phyloP scores from a whole-genome alignment of 2,888 invertebrate genomes.

The Coleophora flavipennella region DNA sequence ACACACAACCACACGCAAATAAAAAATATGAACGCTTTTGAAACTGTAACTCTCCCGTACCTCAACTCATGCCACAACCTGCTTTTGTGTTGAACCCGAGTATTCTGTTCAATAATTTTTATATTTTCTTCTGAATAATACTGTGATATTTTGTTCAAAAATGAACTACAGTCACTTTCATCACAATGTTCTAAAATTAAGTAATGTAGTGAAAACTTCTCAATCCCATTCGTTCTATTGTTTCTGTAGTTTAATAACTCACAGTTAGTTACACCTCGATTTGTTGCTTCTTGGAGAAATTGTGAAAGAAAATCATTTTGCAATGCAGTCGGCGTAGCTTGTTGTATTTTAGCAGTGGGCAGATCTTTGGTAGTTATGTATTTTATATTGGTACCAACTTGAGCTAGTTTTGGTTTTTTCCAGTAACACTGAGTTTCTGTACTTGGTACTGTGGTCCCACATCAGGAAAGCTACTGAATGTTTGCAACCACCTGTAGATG shows the following conservation, averaged over 20 bases:
- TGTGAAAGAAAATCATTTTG: conserved; percentile 12
- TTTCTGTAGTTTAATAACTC: conserved; percentile 21
- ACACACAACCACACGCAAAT: too few species aligned
- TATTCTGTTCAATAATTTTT: conserved; percentile 10
- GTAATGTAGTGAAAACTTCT: conserved; percentile 13
- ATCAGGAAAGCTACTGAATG: conserved; percentile 26
- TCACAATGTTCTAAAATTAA: too few species aligned
- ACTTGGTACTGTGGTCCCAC: conserved; percentile 27
- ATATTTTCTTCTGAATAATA: too few species aligned
- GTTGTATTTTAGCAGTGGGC: too few species aligned
- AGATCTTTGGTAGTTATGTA: conserved; percentile 21
- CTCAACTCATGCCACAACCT: conserved; percentile 14
- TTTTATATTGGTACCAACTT: too few species aligned
- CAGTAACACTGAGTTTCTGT: conserved; percentile 24
- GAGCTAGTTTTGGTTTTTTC: conserved; percentile 24
- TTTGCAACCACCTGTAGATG: conserved; percentile 25
- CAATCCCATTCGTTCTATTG: conserved; percentile 9
- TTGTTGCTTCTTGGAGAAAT: conserved; percentile 17
- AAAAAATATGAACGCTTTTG: too few species aligned
- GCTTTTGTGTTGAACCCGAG: conserved; percentile 12
- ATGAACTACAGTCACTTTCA: too few species aligned
- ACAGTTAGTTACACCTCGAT: conserved; percentile 16
- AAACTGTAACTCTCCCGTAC: conserved; percentile 18
- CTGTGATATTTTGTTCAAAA: too few species aligned
- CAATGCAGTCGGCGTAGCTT: conserved; percentile 13